Evolutionary conservation across 2,113 vertebrate species (phyloP).

Genomic region (Charadrius vociferus): DNA sequence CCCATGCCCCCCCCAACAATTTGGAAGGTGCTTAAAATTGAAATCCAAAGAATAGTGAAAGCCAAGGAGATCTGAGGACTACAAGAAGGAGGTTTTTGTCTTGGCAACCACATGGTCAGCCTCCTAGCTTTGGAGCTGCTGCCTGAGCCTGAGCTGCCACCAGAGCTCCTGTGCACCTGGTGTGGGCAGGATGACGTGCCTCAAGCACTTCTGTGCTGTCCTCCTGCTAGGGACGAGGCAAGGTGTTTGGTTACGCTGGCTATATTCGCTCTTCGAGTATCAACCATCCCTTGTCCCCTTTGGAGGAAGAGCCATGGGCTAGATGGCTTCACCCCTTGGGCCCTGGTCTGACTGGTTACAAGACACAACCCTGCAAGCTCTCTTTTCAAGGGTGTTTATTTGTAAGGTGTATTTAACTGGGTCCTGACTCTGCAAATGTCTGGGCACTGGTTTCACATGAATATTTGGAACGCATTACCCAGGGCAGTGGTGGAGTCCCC

Average conservation of each 20-base stretch:
- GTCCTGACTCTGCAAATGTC: neutral
- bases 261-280: neutral
- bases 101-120: accelerated
- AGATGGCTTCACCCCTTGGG: neutral
- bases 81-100: neutral
- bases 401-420: neutral
- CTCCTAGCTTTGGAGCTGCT: neutral
- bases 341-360: neutral
- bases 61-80: neutral
- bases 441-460: neutral
- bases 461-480: too few species aligned
- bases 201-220: neutral
- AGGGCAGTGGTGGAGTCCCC: too few species aligned
- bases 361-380: neutral
- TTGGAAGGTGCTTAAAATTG: neutral
- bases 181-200: neutral
- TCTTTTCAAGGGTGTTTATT: neutral
- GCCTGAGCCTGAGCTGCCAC: neutral
- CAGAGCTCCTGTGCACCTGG: accelerated
- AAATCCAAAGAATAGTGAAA: neutral
- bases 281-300: neutral
- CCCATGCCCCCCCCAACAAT: neutral
- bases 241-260: neutral
- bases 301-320: neutral
- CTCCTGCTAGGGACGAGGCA: neutral